phyloP scores from a whole-genome alignment of 2,113 vertebrate species.

The Myocastor coypus region DNA sequence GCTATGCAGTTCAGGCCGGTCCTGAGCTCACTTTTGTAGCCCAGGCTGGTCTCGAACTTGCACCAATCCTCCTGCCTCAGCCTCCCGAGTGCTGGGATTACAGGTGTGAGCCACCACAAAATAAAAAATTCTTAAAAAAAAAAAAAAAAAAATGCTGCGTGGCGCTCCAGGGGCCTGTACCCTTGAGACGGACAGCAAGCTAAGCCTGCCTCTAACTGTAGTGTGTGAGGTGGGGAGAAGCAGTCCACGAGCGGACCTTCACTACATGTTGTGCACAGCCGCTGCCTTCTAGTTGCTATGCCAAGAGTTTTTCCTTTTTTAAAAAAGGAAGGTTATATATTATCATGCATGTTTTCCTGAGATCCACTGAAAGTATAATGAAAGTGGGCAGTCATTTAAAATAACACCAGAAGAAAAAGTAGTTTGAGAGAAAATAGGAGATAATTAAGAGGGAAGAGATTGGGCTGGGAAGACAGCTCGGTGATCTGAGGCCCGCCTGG shows the following conservation, averaged over 20 bases:
- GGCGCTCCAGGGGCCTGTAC: neutral
- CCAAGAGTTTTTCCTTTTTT: neutral
- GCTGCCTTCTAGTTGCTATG: neutral
- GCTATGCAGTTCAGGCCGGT: too few species aligned
- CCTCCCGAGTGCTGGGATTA: too few species aligned
- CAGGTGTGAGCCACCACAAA: too few species aligned
- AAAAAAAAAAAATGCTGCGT: too few species aligned
- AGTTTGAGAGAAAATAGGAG: neutral
- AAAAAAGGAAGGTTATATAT: neutral
- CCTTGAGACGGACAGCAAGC: neutral
- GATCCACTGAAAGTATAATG: neutral
- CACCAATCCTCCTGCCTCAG: too few species aligned
- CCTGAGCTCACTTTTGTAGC: too few species aligned
- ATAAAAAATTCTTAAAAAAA: too few species aligned
- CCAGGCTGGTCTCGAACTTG: too few species aligned
- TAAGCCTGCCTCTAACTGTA: slow-evolving; percentile 19
- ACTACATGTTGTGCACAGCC: neutral
- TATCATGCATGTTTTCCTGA: neutral
- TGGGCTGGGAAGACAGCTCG: too few species aligned
- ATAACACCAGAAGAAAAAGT: neutral
- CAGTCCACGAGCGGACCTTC: neutral
- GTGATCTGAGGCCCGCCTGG: too few species aligned
- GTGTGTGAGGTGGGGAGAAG: slow-evolving; percentile 21
- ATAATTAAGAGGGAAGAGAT: neutral
- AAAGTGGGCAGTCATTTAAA: slow-evolving; percentile 4